Evolutionary conservation across 2,113 vertebrate genomes (phyloP), one percentile per base, ranked within the genome.

Genomic region (Jaculus jaculus): DNA sequence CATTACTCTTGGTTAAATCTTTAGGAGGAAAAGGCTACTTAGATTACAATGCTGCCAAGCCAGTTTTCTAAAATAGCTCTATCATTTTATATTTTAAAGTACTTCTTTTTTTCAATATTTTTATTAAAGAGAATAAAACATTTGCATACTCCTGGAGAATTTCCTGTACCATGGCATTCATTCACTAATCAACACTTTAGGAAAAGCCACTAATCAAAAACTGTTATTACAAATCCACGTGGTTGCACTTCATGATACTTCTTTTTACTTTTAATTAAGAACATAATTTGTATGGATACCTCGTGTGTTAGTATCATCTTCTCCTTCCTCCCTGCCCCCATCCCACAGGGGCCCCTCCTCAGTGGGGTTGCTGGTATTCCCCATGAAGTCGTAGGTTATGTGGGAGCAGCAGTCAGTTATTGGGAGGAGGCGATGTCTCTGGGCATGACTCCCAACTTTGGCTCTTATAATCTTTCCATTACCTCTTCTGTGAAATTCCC

Each of bases 201-300:
- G 61, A 68, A 95, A 65, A 94, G 72, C 84, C 47, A 78, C 82
- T 82, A 92, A 90, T 94, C 74, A 90, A 88, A 34, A 58, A 65
- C 9, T 78, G 47, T 72, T 89, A 88, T 82, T 94, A 83, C 47
- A 90, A 90, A 85, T 92, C 30, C 65, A 88, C 18, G 13, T 93
- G 92, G 81, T 58, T 78, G 39, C 9, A 85, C 39, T 71, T 71
- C 4, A 80, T 89, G 83, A 78, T 65, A 69, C 23, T 68, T 83
- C 68, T 87, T 60, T 61, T 8, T 42, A 5, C n/a, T 51, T 18
- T 54, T 51, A 34, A 84, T 47, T 47, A 47, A 47, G 42, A 47
- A 47, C 42, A 47, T 47, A 47, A 5, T 47, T 47, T 47, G 42
- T 47, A 47, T 47, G 42, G 42, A 47, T 47, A 47, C 42, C 5